Conservation (phyloP, 2,888 invertebrate species). For the Caenorhabditis imperialis region DNA sequence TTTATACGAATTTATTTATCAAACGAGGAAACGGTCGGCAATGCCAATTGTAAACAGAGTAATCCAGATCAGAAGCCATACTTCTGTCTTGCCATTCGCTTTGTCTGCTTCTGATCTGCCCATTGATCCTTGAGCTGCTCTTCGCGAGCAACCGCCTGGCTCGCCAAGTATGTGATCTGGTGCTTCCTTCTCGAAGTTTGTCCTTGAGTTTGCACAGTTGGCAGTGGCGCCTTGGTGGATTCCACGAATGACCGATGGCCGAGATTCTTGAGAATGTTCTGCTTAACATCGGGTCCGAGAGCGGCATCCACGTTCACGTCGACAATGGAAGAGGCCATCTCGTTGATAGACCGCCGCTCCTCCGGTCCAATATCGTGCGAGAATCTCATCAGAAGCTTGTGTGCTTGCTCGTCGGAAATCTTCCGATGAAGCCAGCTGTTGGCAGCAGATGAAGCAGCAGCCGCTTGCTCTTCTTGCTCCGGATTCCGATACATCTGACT, state of each 20-base stretch:
- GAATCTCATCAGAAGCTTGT: constrained; percentile 59
- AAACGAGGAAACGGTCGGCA: constrained; percentile 24
- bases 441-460: constrained; percentile 8
- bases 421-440: constrained; percentile 30
- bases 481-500: constrained; percentile 55
- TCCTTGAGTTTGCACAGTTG: constrained; percentile 51
- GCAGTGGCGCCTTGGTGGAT: constrained; percentile 54
- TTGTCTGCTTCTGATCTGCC: constrained; percentile 71
- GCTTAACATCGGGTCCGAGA: constrained; percentile 73
- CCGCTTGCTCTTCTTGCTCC: constrained; percentile 16
- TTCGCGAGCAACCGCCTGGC: constrained; percentile 75
- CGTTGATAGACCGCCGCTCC: constrained; percentile 63
- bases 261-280: constrained; percentile 70
- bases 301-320: constrained; percentile 75
- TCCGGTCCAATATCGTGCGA: constrained; percentile 64
- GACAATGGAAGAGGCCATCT: constrained; percentile 69
- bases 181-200: constrained; percentile 74
- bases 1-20: constrained; percentile 50
- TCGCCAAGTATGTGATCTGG: constrained; percentile 77
- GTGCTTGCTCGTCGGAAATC: constrained; percentile 55
- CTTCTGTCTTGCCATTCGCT: constrained; percentile 70
- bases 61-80: constrained; percentile 71
- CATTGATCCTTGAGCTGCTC: constrained; percentile 76
- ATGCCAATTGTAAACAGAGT: constrained; percentile 19
- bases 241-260: constrained; percentile 61